A percentile compares a stretch with the other conserved stretches of the same genome.
These are phyloP conservation scores for Lithobates pipiens DNA, from an alignment of 2,797 vertebrate species.

Conservation along the genomic window DNA sequence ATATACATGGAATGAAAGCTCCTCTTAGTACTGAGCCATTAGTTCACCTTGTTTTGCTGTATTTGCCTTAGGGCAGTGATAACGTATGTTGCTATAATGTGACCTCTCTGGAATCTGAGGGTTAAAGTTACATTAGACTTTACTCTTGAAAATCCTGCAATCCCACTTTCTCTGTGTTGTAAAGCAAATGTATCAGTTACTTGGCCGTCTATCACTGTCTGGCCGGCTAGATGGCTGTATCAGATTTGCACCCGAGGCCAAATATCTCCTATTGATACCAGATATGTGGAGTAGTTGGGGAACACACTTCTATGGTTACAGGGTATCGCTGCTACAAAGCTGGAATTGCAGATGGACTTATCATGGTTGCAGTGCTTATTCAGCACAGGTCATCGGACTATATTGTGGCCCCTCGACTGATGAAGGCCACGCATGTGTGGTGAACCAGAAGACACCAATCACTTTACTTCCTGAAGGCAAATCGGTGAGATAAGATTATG, in stretches of 20 bases:
- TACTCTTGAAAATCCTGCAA: neutral
- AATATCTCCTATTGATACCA: constrained; percentile 11
- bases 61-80: neutral
- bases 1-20: too few relatives aligned
- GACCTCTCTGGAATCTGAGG: neutral
- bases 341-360: neutral
- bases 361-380: neutral
- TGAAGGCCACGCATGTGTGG: too few relatives aligned
- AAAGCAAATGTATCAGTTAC: neutral
- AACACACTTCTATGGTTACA: neutral
- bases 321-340: neutral
- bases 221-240: constrained; percentile 7
- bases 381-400: neutral
- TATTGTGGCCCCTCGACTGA: neutral
- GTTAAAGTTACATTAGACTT: neutral
- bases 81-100: neutral
- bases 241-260: constrained; percentile 14
- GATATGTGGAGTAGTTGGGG: neutral
- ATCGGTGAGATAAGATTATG: too few relatives aligned
- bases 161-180: neutral
- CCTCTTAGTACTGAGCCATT: too few relatives aligned
- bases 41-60: too few relatives aligned
- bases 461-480: too few relatives aligned
- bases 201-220: neutral
- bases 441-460: too few relatives aligned